phyloP scores from a whole-genome alignment of 2,113 vertebrate genomes.

The Larimichthys crocea region DNA sequence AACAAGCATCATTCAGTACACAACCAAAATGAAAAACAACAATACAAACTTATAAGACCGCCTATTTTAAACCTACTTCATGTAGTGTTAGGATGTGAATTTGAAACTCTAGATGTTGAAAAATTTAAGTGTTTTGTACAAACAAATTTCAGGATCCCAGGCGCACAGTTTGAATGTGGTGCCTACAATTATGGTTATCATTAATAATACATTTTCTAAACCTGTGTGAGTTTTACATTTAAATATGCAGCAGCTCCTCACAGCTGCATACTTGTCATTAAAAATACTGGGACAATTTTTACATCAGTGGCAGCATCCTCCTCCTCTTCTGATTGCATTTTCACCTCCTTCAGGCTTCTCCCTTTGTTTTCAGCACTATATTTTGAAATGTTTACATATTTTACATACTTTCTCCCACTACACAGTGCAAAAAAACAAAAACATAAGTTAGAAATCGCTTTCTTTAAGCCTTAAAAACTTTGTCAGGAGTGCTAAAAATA shows the following conservation, averaged over 20 bases:
- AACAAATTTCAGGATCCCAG: not conserved
- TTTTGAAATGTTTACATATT: constrained; percentile 9
- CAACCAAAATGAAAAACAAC: constrained; percentile 8
- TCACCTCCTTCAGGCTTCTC: not conserved
- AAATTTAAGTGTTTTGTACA: not conserved
- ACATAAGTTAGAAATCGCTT: not conserved
- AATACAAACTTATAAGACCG: not conserved
- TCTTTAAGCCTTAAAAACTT: not conserved
- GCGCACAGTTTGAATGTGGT: not conserved
- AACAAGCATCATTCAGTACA: constrained; percentile 2
- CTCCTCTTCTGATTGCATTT: constrained; percentile 32
- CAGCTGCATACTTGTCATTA: constrained; percentile 11
- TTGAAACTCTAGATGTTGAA: not conserved
- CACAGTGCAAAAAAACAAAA: not conserved
- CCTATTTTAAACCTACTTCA: not conserved
- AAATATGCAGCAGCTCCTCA: constrained; percentile 17
- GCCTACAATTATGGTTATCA: not conserved
- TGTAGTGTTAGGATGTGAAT: not conserved
- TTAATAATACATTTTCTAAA: not conserved
- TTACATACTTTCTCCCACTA: not conserved
- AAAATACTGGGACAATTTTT: constrained; percentile 2
- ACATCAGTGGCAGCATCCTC: not conserved
- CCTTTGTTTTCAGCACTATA: constrained; percentile 1
- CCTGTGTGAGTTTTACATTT: not conserved
- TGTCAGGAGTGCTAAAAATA: not conserved